Conservation (phyloP, 2,797 vertebrate species). For the Sebastes cheni region DNA sequence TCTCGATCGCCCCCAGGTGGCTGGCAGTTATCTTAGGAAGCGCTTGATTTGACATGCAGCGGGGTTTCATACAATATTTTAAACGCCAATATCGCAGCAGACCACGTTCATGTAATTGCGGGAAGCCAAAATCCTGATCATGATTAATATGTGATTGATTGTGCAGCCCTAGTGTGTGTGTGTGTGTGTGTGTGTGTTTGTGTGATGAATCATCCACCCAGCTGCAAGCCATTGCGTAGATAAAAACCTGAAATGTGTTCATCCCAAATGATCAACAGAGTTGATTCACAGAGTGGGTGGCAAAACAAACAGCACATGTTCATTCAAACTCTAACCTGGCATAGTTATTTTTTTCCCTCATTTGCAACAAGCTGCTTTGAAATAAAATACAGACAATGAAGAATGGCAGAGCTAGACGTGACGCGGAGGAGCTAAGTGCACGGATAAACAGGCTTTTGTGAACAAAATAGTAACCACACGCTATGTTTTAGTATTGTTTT, state of each 20-base stretch:
- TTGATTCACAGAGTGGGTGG: neutral
- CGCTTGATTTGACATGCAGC: too few relatives aligned
- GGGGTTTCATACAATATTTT: too few relatives aligned
- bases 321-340: neutral
- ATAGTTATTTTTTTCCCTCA: neutral
- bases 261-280: neutral
- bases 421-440: neutral
- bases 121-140: too few relatives aligned
- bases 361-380: neutral
- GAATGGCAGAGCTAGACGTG: neutral
- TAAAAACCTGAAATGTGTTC: neutral
- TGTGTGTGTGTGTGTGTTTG: neutral
- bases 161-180: too few relatives aligned
- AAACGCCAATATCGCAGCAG: too few relatives aligned
- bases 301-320: neutral
- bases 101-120: too few relatives aligned
- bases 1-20: too few relatives aligned
- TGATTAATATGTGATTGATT: too few relatives aligned
- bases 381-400: neutral
- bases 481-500: neutral
- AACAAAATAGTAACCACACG: neutral
- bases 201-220: conserved; percentile 18
- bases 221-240: conserved; percentile 6
- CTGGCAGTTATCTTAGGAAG: too few relatives aligned
- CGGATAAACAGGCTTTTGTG: neutral